Base-by-base conservation (phyloP, 2,888 invertebrate species). In the Leptinotarsa rubiginosa region DNA sequence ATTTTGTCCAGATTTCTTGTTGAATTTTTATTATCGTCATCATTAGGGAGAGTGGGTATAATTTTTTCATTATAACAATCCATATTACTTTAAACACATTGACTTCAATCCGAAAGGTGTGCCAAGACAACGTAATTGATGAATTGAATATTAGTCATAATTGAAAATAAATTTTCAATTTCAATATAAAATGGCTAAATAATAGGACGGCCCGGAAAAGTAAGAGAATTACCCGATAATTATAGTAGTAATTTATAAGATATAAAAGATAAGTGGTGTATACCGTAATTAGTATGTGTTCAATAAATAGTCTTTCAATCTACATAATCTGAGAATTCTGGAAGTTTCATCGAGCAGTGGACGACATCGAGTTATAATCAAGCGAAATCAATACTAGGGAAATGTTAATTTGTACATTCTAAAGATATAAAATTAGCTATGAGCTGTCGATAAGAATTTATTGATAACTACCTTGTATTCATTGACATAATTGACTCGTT, bases 201-300 rank as follows among this genome's bases (percentile, higher is more conserved):
- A 56, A 52, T 20, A 54, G 31, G 68, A 68, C 47, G 69, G 18
- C 20, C 56, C 47, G 56, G 56, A 69, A 72, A 77, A 75, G 73
- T 70, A 70, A 70, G 69, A 69, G 74, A 70, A 78, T 72, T 67
- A 65, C 69, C 56, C 25, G 72, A 31, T 76, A 75, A 76, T 78
- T 78, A 75, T 59, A 75, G 66, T 70, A 70, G 76, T 76, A 76
- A 78, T 76, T 76, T 78, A 75, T 72, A 76, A 76, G 75, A 76
- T 73, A 66, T 70, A 50, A 62, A 69, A 78, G 73, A 73, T 76
- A 76, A 73, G 69, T 71, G 70, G 66, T 74, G 70, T 70, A 73
- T 69, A 69, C 73, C 72, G 71, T 76, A 76, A 74, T 78, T 76
- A 69, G 65, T 65, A 66, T 50, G 74, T 75, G 73, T 72, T 74